These are phyloP conservation scores for Portunus trituberculatus DNA, from an alignment of 1,140 invertebrate species.

Conservation along the genomic window DNA sequence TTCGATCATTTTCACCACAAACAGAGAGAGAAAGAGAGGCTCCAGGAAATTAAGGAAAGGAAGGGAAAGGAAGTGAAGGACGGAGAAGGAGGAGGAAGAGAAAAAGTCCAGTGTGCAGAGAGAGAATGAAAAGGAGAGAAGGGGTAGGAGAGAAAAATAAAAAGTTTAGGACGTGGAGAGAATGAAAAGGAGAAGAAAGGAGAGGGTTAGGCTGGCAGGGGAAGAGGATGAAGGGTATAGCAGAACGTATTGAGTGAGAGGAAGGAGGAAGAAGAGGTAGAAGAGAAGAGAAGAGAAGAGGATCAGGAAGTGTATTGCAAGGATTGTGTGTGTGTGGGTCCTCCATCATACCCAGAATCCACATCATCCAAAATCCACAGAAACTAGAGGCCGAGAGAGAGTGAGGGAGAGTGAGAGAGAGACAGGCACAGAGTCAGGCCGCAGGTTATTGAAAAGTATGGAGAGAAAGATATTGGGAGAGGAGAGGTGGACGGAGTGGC, in stretches of 20 bases:
- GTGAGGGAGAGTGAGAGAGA: not conserved
- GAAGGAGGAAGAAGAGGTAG: too few species aligned
- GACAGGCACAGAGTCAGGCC: too few species aligned
- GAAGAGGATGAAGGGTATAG: not conserved
- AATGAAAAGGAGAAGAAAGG: not conserved
- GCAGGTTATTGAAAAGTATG: conserved; percentile 3
- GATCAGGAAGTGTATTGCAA: not conserved
- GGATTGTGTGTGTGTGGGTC: not conserved
- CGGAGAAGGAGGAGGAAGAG: too few species aligned
- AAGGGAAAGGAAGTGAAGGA: too few species aligned
- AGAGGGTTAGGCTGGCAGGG: not conserved
- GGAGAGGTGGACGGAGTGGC: not conserved
- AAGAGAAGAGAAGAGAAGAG: not conserved
- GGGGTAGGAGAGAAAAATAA: not conserved
- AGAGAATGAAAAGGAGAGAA: not conserved
- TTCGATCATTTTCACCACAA: not conserved
- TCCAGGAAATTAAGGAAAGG: too few species aligned
- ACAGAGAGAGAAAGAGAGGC: not conserved
- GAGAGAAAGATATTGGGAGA: not conserved
- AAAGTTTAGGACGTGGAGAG: not conserved
- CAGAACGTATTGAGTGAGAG: too few species aligned
- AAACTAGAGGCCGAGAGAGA: not conserved
- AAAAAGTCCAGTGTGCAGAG: not conserved
- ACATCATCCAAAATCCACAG: not conserved
- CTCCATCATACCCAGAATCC: too few species aligned